Evolutionary conservation across 2,888 invertebrate genomes (phyloP).

Genomic region (Drosophila picticornis): DNA sequence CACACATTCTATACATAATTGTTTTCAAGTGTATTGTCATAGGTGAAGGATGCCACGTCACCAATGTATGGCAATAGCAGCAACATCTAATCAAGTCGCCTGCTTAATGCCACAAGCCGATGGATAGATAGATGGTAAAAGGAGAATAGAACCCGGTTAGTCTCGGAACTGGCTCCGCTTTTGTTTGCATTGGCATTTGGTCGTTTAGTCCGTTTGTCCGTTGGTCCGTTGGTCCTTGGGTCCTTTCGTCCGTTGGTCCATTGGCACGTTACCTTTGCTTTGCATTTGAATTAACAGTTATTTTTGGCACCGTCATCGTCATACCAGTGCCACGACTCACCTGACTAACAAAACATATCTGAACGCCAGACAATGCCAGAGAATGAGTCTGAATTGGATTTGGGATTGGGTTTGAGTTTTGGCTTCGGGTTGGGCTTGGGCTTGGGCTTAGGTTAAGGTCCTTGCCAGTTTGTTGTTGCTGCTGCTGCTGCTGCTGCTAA

Average conservation of each 20-base stretch:
- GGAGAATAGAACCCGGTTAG: neutral
- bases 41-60: constrained; percentile 25
- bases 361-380: constrained; percentile 47
- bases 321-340: constrained; percentile 4
- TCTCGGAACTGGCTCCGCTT: constrained; percentile 18
- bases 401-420: neutral
- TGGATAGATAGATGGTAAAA: neutral
- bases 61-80: constrained; percentile 28
- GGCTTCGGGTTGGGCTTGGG: neutral
- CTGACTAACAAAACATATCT: constrained; percentile 44
- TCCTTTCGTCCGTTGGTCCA: constrained; percentile 47
- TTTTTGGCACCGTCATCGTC: constrained; percentile 70
- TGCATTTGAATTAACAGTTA: constrained; percentile 81
- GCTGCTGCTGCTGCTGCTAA: constrained; percentile 47
- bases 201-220: constrained; percentile 43
- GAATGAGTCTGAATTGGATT: constrained; percentile 23
- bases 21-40: neutral
- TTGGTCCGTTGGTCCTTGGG: constrained; percentile 35
- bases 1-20: neutral
- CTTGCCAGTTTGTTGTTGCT: neutral
- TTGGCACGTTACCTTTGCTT: constrained; percentile 77
- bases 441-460: constrained; percentile 2
- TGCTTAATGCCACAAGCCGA: constrained; percentile 42
- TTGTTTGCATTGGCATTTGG: constrained; percentile 78
- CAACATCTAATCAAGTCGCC: constrained; percentile 76